phyloP scores from a whole-genome alignment of 2,888 invertebrate species.

The Drosophila tripunctata region DNA sequence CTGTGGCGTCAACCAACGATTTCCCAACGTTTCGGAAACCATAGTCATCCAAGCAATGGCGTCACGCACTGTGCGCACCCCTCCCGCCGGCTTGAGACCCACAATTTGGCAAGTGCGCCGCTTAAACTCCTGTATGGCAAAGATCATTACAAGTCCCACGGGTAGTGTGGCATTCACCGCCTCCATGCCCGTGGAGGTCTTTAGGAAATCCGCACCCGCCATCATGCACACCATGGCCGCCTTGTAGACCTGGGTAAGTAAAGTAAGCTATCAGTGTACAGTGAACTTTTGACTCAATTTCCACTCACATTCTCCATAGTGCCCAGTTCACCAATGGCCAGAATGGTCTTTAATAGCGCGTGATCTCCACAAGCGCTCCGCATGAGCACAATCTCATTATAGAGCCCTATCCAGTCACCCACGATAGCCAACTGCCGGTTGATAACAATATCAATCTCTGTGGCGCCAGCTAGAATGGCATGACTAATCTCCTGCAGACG shows the following conservation, averaged over 20 bases:
- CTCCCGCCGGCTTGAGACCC: conserved; percentile 99
- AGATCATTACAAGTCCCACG: conserved; percentile 96
- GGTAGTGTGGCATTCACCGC: conserved; percentile 96
- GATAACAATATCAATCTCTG: conserved; percentile 98
- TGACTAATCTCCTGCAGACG: conserved; percentile 92
- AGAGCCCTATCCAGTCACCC: conserved; percentile 93
- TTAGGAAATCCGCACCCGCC: conserved; percentile 98
- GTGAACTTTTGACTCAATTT: too few relatives aligned
- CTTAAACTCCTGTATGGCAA: conserved; percentile 93
- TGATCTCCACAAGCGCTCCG: conserved; percentile 89
- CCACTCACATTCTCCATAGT: conserved; percentile 89
- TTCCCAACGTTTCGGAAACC: conserved; percentile 92
- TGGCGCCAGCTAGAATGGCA: conserved; percentile 93
- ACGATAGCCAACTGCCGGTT: conserved; percentile 93
- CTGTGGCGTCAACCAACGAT: conserved; percentile 92
- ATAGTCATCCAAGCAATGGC: conserved; percentile 94
- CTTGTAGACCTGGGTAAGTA: conserved; percentile 88
- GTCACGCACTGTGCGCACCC: conserved; percentile 93
- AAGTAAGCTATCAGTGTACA: not conserved
- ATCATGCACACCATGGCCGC: conserved; percentile 96
- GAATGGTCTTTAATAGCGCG: conserved; percentile 95
- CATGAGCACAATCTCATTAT: conserved; percentile 93
- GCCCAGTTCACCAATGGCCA: conserved; percentile 96
- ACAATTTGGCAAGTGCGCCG: conserved; percentile 90
- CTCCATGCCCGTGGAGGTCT: conserved; percentile 99